These are phyloP conservation scores for Catharus fuscescens DNA, from an alignment of 2,113 vertebrate species.

Conservation along the genomic window DNA sequence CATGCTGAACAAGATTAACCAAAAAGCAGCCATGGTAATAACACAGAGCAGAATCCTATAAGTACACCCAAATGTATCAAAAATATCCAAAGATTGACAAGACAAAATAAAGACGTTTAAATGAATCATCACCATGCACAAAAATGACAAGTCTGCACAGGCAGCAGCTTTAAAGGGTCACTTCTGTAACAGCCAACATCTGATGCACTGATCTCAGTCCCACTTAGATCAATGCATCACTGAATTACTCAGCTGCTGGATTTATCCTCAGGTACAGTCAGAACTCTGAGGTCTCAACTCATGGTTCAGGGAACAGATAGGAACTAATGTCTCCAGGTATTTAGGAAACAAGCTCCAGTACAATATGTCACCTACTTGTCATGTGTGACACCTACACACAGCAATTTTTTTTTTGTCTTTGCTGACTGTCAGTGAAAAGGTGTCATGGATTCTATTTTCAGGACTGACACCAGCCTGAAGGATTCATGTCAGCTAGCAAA, in stretches of 20 bases:
- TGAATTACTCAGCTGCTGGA: not conserved
- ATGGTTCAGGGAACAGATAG: not conserved
- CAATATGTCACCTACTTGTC: not conserved
- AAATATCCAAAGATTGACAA: not conserved
- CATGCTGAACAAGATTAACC: not conserved
- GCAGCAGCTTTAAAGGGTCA: not conserved
- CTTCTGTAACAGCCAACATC: not conserved
- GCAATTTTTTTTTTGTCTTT: not conserved
- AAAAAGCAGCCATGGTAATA: not conserved
- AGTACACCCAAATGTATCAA: not conserved
- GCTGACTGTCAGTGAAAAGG: not conserved
- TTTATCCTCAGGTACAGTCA: not conserved
- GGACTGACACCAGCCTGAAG: not conserved
- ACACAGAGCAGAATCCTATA: not conserved
- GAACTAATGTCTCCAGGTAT: not conserved
- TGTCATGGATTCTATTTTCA: not conserved
- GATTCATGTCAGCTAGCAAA: not conserved
- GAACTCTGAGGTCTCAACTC: not conserved
- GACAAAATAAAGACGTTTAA: not conserved
- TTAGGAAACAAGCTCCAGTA: not conserved
- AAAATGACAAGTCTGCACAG: accelerated
- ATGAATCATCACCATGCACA: not conserved
- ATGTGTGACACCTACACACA: not conserved
- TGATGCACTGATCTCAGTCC: not conserved
- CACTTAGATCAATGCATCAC: not conserved